These are phyloP conservation scores for Cricetomys ansorgei DNA, from an alignment of 2,113 vertebrate species.

Conservation along the genomic window DNA sequence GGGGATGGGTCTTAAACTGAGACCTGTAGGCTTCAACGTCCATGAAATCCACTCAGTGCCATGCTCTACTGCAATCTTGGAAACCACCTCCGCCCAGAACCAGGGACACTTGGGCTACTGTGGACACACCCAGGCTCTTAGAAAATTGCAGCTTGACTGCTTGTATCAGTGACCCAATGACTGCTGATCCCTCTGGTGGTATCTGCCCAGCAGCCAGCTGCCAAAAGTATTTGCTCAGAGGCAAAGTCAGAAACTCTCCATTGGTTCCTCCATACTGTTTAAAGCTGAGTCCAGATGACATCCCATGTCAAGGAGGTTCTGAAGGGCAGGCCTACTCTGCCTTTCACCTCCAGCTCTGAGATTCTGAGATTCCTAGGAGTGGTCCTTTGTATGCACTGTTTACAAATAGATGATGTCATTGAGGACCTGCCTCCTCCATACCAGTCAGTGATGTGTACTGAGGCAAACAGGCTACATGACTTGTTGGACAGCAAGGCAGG, in stretches of 20 bases:
- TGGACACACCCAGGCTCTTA: slow-evolving; percentile 10
- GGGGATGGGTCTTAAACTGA: neutral
- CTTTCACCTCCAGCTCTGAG: neutral
- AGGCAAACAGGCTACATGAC: neutral
- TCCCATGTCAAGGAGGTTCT: neutral
- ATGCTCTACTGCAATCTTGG: neutral
- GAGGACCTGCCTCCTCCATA: neutral
- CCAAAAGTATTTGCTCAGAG: neutral
- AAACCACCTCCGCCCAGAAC: neutral
- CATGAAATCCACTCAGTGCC: neutral
- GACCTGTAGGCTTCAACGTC: neutral
- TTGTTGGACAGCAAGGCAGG: neutral
- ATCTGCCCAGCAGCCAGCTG: neutral
- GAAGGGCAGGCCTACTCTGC: neutral
- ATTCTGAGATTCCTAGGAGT: neutral
- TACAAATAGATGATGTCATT: slow-evolving; percentile 71
- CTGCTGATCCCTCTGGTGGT: neutral
- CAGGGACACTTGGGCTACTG: neutral
- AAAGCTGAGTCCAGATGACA: neutral
- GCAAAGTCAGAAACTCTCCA: neutral
- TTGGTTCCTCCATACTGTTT: slow-evolving; percentile 35
- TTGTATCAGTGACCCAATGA: neutral
- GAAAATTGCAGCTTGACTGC: neutral
- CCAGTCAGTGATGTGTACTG: neutral
- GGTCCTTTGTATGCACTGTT: slow-evolving; percentile 53